A percentile compares a stretch with the other conserved stretches of the same genome.
phyloP scores from a whole-genome alignment of 1,140 invertebrate genomes.

The Ips typographus region DNA sequence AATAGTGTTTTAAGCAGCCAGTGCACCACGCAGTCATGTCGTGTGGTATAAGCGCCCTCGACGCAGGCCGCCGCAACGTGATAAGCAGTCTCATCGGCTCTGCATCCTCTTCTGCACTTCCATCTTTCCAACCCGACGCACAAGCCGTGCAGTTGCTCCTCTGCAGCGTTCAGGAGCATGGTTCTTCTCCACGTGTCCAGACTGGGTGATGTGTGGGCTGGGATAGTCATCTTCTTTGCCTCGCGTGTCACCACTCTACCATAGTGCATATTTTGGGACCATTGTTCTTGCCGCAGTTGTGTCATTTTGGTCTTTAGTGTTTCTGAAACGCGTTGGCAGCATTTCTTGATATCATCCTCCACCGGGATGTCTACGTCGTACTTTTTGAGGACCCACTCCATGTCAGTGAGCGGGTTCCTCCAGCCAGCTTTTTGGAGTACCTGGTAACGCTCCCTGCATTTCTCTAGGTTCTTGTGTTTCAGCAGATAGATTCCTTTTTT shows the following conservation, averaged over 20 bases:
- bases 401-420: slow-evolving; percentile 25
- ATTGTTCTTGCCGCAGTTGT: slow-evolving; percentile 16
- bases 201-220: slow-evolving; percentile 18
- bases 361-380: slow-evolving; percentile 7
- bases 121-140: slow-evolving; percentile 13
- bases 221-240: slow-evolving; percentile 16
- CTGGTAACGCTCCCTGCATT: too few species aligned
- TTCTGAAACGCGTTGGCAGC: slow-evolving; percentile 10
- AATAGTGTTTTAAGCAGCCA: not conserved
- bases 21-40: slow-evolving; percentile 5
- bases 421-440: not conserved
- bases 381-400: slow-evolving; percentile 12
- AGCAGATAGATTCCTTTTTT: slow-evolving; percentile 15
- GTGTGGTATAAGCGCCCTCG: not conserved
- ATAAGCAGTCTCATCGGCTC: slow-evolving; percentile 18
- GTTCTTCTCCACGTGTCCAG: slow-evolving; percentile 26
- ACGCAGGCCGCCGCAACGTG: slow-evolving; percentile 10
- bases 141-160: slow-evolving; percentile 32
- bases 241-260: slow-evolving; percentile 6
- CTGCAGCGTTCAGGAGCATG: slow-evolving; percentile 15
- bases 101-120: not conserved
- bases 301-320: not conserved
- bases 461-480: too few species aligned
- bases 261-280: slow-evolving; percentile 27
- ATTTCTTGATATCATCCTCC: not conserved